A percentile compares a stretch with the other conserved stretches of the same genome.
Conservation (phyloP, 2,797 vertebrate species). For the Vespertilio murinus region DNA sequence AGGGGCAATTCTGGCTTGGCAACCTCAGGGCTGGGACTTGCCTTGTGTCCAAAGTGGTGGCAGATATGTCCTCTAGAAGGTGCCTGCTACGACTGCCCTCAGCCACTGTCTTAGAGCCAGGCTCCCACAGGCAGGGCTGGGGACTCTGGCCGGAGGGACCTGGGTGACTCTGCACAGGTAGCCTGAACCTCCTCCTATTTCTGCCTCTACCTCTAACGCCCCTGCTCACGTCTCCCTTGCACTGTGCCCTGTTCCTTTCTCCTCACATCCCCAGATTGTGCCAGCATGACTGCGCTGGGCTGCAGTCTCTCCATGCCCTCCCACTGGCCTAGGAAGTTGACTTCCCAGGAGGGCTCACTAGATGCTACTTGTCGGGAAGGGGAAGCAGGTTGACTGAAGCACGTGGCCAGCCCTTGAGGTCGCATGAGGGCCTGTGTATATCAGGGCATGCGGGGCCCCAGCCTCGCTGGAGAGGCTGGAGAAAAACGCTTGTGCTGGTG, state of each 20-base stretch:
- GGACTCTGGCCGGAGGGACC: neutral
- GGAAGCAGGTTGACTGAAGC: neutral
- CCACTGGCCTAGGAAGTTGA: neutral
- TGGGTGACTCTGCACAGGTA: rapidly evolving
- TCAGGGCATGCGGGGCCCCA: neutral
- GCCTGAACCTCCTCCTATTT: neutral
- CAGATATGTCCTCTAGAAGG: neutral
- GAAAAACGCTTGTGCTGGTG: neutral
- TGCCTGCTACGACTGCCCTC: rapidly evolving
- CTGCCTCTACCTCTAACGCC: neutral
- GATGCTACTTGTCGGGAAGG: neutral
- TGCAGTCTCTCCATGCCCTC: rapidly evolving
- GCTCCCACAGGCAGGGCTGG: neutral
- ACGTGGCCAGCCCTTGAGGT: neutral
- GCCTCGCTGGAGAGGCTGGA: neutral
- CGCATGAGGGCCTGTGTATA: neutral
- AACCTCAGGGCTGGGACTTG: neutral
- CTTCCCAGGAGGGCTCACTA: too few species aligned
- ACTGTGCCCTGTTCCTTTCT: neutral
- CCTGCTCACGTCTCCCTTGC: neutral
- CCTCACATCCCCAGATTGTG: neutral
- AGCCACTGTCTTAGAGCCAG: neutral
- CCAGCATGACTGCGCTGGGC: neutral
- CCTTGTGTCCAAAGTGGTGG: neutral
- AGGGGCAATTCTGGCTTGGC: neutral